These are phyloP conservation scores for Porites lobata DNA, from an alignment of 92 coral and sea anemone genomes.

Conservation along the genomic window DNA sequence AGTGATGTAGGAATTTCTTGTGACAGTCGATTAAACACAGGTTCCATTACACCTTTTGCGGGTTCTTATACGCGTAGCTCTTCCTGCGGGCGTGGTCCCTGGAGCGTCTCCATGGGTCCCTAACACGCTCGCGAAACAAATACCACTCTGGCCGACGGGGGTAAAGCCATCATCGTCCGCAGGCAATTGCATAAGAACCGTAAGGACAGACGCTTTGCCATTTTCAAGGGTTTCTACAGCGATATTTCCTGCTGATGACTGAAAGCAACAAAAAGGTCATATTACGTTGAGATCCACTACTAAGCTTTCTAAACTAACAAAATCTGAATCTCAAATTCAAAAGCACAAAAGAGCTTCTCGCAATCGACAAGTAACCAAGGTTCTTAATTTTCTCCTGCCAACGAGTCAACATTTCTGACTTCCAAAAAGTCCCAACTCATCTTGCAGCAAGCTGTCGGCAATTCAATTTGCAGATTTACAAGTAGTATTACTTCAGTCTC, in stretches of 20 bases:
- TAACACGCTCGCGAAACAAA: conserved; percentile 80
- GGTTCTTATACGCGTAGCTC: conserved; percentile 29
- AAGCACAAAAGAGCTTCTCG: too few relatives aligned
- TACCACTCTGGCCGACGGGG: conserved; percentile 79
- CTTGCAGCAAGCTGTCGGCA: too few relatives aligned
- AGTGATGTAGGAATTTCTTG: background rate
- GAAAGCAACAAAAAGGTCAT: background rate
- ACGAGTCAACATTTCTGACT: too few relatives aligned
- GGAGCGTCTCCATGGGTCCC: conserved; percentile 47
- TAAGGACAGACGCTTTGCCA: conserved; percentile 62
- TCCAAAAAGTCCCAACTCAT: too few relatives aligned
- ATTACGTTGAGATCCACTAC: background rate
- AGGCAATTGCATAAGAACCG: conserved; percentile 70
- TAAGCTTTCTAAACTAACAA: too few relatives aligned
- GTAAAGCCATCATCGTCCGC: conserved; percentile 67
- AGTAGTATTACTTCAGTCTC: too few relatives aligned
- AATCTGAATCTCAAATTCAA: too few relatives aligned
- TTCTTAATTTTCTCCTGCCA: too few relatives aligned
- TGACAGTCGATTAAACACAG: background rate
- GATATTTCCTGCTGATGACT: conserved; percentile 60
- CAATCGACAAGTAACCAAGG: too few relatives aligned
- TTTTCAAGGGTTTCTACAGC: conserved; percentile 73
- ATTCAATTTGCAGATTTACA: too few relatives aligned
- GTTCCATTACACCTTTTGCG: conserved; percentile 23
- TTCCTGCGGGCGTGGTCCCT: background rate